phyloP scores from a whole-genome alignment of 2,888 invertebrate genomes.

The Melanostoma scalare region DNA sequence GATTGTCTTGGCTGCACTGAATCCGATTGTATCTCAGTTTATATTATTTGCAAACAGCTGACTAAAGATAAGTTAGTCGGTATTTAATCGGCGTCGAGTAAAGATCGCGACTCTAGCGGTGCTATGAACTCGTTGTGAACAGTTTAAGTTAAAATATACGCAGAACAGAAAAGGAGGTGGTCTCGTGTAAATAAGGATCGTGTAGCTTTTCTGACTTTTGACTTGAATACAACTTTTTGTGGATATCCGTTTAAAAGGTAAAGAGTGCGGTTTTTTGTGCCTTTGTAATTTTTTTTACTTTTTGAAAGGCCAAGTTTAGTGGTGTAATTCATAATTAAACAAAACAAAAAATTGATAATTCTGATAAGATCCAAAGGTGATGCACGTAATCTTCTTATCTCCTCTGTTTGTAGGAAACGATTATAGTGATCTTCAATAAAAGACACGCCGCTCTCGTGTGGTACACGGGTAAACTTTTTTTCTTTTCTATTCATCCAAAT shows the following conservation, averaged over 20 bases:
- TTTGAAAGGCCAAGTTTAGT: not conserved
- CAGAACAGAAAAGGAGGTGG: slow-evolving; percentile 61
- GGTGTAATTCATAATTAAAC: slow-evolving; percentile 33
- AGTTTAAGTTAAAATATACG: slow-evolving; percentile 1
- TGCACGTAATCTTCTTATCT: slow-evolving; percentile 44
- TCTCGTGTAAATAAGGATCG: slow-evolving; percentile 57
- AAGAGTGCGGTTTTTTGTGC: slow-evolving; percentile 4
- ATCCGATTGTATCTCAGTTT: slow-evolving; percentile 44
- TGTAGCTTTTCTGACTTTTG: slow-evolving; percentile 51
- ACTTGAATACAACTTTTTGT: not conserved
- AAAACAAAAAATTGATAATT: not conserved
- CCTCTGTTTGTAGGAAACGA: not conserved
- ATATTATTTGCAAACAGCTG: slow-evolving; percentile 64
- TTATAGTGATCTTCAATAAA: slow-evolving; percentile 12
- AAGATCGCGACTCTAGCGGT: slow-evolving; percentile 44
- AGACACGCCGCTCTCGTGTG: slow-evolving; percentile 5
- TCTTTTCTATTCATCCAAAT: not conserved
- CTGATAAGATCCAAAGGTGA: slow-evolving; percentile 24
- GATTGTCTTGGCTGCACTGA: slow-evolving; percentile 37
- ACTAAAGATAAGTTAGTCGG: slow-evolving; percentile 64
- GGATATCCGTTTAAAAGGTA: slow-evolving; percentile 43
- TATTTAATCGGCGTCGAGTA: slow-evolving; percentile 65
- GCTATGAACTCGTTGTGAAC: slow-evolving; percentile 34
- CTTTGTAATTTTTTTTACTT: not conserved
- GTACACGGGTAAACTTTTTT: not conserved